These are phyloP conservation scores for Sphaeramia orbicularis DNA, from an alignment of 2,797 vertebrate species.

Conservation along the genomic window DNA sequence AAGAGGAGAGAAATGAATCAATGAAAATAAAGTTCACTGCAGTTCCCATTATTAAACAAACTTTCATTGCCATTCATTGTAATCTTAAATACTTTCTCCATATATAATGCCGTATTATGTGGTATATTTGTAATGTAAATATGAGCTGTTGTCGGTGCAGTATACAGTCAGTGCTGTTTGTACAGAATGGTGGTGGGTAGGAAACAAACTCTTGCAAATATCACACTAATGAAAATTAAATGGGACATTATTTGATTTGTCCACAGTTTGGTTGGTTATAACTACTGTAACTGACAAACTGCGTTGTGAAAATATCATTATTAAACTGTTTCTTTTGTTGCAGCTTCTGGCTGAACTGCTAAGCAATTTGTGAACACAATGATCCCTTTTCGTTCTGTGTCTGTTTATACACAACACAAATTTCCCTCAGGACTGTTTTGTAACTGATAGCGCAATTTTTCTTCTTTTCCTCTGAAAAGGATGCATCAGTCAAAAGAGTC, in stretches of 20 bases:
- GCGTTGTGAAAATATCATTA: slow-evolving; percentile 17
- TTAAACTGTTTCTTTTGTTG: slow-evolving; percentile 1
- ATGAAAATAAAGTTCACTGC: no score
- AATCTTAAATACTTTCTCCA: background rate
- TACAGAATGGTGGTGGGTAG: background rate
- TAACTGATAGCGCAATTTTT: slow-evolving; percentile 19
- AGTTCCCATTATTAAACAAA: no score
- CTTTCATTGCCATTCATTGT: background rate
- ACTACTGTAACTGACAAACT: slow-evolving; percentile 12
- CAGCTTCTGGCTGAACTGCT: slow-evolving; percentile 13
- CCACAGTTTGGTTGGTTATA: background rate
- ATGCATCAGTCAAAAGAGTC: slow-evolving; percentile 21
- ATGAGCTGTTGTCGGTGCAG: background rate
- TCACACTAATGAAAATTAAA: slow-evolving; percentile 4
- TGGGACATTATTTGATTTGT: slow-evolving; percentile 9
- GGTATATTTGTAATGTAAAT: background rate
- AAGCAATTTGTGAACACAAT: slow-evolving; percentile 27
- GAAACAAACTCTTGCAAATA: background rate
- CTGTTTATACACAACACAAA: slow-evolving; percentile 31
- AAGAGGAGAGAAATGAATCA: no score
- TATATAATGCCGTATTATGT: background rate
- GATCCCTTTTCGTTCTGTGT: slow-evolving; percentile 11
- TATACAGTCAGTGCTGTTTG: background rate
- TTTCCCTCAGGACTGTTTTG: slow-evolving; percentile 31
- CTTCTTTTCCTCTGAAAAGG: background rate